phyloP scores from a whole-genome alignment of 1,140 invertebrate species.

The Zelostemma sp. region DNA sequence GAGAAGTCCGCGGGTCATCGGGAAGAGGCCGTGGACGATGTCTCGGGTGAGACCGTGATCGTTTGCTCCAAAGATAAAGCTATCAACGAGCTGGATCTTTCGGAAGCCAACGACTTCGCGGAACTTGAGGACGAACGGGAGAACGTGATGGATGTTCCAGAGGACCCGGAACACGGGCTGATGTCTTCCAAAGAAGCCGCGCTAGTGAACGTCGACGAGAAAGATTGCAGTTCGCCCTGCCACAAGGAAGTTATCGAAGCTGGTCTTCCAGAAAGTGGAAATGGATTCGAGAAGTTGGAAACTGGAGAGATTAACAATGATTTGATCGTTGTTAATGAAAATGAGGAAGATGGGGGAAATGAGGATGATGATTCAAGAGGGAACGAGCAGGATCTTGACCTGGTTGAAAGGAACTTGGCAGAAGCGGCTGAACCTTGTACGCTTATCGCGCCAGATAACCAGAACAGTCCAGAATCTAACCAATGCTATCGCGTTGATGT shows the following conservation, averaged over 20 bases:
- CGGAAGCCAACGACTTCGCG: conserved; percentile 27
- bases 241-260: conserved; percentile 19
- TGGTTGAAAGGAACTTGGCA: not conserved
- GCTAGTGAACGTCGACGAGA: conserved; percentile 39
- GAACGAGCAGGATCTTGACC: not conserved
- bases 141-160: not conserved
- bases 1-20: conserved; percentile 26
- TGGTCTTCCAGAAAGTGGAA: not conserved
- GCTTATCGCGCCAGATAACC: not conserved
- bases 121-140: conserved; percentile 39
- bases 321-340: no score
- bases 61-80: conserved; percentile 28
- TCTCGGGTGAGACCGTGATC: no score
- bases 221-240: conserved; percentile 44
- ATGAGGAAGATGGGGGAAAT: no score
- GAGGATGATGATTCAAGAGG: not conserved
- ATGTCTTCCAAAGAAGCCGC: conserved; percentile 49
- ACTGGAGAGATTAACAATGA: not conserved
- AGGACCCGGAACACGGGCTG: conserved; percentile 20
- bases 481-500: not conserved
- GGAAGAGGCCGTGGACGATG: conserved; percentile 29
- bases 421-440: not conserved
- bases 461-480: not conserved
- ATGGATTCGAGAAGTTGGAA: not conserved
- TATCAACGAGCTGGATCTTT: conserved; percentile 14